Base-by-base conservation (phyloP, 2,113 vertebrate genomes). In the Polypterus senegalus region DNA sequence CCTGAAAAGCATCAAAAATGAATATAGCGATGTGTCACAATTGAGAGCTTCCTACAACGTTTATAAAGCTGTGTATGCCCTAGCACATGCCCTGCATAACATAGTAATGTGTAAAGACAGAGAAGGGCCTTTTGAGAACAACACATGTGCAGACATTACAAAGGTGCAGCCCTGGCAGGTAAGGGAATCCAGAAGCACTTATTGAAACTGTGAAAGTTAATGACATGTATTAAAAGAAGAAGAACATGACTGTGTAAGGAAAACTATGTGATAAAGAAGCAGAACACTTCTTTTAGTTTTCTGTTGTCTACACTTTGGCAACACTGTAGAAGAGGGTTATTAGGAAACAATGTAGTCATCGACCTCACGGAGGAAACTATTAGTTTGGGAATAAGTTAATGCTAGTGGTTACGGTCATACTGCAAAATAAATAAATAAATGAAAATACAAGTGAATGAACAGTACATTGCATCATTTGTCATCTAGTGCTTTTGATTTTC, bases 81-180 rank as follows among this genome's bases (percentile, higher is more conserved):
- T 54, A 9, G 53, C 53, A 10, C 53, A 54, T 6, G 53, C 53
- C n/a, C 59, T 60, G 9, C 59, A 60, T n/a, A 60, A 60, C 43
- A 11, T 60, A 48, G 11, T 60, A n/a, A 48, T 10, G 6, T 60
- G 59, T 60, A 48, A 60, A n/a, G 6, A 5, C 27, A 48, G 59
- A 60, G 49, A 60, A 60, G 59, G 47, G 48, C 59, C 59, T 9
- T 60, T 48, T 60, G 10, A 27, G 47, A 7, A 3, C 7, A 47
- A 49, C 47, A 49, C 48, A 5, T 63, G 62, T 44, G 54, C 62
- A 6, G 56, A 49, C 11, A 47, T 63, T 47, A 55, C 62, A 48
- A 47, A 63, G 10, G 48, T 63, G 10, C 8, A 63, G 9, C 62
- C 62, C 44, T 63, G 62, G 54, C 62, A 63, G 62, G 54, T 58